Base-by-base conservation (phyloP, 1,140 invertebrate species). In the Nilaparvata lugens region DNA sequence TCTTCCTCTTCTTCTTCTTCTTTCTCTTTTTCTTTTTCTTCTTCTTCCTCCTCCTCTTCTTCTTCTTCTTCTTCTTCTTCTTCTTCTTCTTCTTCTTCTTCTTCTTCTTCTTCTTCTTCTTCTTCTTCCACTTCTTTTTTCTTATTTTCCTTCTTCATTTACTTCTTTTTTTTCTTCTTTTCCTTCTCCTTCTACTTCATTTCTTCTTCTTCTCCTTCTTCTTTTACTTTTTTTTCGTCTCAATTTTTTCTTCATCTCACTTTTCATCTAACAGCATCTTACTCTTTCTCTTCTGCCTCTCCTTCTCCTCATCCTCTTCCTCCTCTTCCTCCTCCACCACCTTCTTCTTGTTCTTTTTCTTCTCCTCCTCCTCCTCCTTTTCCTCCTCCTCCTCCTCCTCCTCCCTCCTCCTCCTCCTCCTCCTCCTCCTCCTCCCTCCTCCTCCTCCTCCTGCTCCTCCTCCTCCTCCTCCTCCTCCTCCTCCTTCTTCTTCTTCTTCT, bases 31-130 rank as follows among this genome's bases (percentile, higher is more conserved):
- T 48, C 43, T 48, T 48, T 13, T 48, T 48, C 43, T 48, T 48
- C 43, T 48, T 48, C 43, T 48, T 48, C 43, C 13, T 48, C 43
- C 13, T 48, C 19, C 13, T 48, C 43, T 48, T 48, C 43, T 48
- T 48, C 43, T 48, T 48, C 43, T 48, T 48, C 43, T 48, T 48
- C 43, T 48, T 48, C 43, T 48, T 48, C 43, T 48, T 48, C 43
- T 48, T 13, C 43, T 48, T 48, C 43, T 48, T 48, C 43, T 48
- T 48, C 43, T 48, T 48, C 43, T 48, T 48, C 43, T 48, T 48
- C 43, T 48, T 48, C 43, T 48, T 48, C 43, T 48, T 48, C 43
- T 48, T 48, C 43, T 48, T 48, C 43, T 48, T 48, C 43, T 48
- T 48, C 43, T 48, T 48, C 43, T 48, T 48, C 43, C 13, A 4